phyloP scores from a whole-genome alignment of 2,797 vertebrate species.

The Octomys mimax region DNA sequence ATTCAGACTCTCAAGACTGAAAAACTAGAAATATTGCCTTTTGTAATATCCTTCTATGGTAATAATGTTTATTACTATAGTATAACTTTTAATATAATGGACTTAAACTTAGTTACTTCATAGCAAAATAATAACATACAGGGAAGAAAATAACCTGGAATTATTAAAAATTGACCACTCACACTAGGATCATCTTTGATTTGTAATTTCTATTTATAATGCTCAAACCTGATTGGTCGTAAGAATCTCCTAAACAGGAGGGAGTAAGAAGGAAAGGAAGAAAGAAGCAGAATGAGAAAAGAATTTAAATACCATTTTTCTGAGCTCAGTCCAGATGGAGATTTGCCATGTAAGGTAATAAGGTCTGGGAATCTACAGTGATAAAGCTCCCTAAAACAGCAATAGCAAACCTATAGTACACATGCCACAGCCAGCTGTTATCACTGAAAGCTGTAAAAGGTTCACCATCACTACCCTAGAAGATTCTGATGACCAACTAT shows the following conservation, averaged over 20 bases:
- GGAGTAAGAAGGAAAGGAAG: not conserved
- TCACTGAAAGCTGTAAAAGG: not conserved
- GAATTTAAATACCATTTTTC: constrained; percentile 11
- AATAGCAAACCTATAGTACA: not conserved
- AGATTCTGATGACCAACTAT: not conserved
- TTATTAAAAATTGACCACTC: not conserved
- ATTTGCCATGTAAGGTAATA: not conserved
- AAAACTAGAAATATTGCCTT: constrained; percentile 11
- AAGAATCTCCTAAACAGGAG: not conserved
- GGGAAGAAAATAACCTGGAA: not conserved
- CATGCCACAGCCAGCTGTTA: not conserved
- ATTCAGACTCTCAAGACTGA: not conserved
- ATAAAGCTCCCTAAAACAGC: not conserved
- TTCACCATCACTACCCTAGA: not conserved
- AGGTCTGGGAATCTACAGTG: not conserved
- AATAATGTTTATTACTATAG: not conserved
- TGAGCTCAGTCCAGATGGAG: not conserved
- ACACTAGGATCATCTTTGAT: not conserved
- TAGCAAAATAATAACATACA: not conserved
- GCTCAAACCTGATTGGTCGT: not conserved
- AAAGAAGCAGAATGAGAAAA: not conserved
- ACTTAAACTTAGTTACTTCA: constrained; percentile 44
- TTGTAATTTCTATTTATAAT: not conserved
- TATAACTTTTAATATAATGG: not conserved
- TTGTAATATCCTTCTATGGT: not conserved